phyloP scores from a whole-genome alignment of 2,888 invertebrate species.

The Pseudococcus jackbeardsleyi region DNA sequence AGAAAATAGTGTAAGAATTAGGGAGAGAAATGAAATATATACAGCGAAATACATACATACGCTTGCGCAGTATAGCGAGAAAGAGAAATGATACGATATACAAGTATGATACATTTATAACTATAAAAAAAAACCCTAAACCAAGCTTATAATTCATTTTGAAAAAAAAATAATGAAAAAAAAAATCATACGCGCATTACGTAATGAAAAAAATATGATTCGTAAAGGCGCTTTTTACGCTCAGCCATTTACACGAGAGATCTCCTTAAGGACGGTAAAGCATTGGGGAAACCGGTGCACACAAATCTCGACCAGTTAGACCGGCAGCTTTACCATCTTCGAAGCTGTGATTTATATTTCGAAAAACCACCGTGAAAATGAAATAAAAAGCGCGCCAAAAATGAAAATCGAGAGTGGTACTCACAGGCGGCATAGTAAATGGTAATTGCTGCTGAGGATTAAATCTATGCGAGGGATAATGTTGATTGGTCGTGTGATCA shows the following conservation, averaged over 20 bases:
- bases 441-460: conserved; percentile 67
- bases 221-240: background rate
- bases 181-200: conserved; percentile 65
- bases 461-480: conserved; percentile 67
- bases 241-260: background rate
- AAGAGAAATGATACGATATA: background rate
- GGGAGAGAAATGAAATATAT: background rate
- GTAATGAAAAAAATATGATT: conserved; percentile 28
- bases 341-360: background rate
- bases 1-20: background rate
- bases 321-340: no score
- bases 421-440: conserved; percentile 75
- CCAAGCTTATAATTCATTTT: conserved; percentile 1
- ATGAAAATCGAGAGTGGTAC: conserved; percentile 67
- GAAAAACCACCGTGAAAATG: background rate
- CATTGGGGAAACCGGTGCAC: no score
- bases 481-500: conserved; percentile 72
- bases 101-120: background rate
- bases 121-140: background rate
- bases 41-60: background rate
- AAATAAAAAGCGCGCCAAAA: conserved; percentile 53
- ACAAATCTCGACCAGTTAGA: no score
- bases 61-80: background rate
- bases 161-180: conserved; percentile 36
- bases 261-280: background rate